Conservation (phyloP, 2,888 invertebrate species). For the Phyllotreta cruciferae region DNA sequence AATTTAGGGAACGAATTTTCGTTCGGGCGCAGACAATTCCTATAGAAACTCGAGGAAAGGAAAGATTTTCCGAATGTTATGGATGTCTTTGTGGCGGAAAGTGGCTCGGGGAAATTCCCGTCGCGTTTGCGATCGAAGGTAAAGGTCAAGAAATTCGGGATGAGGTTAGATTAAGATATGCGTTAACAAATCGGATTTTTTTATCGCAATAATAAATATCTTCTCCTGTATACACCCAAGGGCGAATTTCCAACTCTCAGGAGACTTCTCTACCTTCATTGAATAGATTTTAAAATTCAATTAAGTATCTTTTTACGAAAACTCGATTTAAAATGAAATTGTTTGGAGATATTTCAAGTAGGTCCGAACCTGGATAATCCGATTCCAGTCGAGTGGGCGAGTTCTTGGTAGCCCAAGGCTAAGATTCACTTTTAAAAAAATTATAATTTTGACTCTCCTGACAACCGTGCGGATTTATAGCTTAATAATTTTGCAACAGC, state of each 20-base stretch:
- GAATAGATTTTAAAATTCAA: too few species aligned
- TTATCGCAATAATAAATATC: slow-evolving; percentile 2
- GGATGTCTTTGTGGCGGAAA: slow-evolving; percentile 22
- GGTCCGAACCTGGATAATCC: slow-evolving; percentile 9
- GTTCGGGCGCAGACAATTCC: slow-evolving; percentile 29
- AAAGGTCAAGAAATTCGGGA: slow-evolving; percentile 31
- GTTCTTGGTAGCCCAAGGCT: slow-evolving; percentile 7
- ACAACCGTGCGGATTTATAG: slow-evolving; percentile 22
- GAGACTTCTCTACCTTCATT: too few species aligned
- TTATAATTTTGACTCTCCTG: slow-evolving; percentile 25
- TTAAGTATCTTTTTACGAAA: too few species aligned
- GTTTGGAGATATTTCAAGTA: background rate
- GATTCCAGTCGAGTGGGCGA: slow-evolving; percentile 13
- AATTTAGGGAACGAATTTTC: slow-evolving; percentile 24
- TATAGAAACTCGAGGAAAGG: slow-evolving; percentile 9
- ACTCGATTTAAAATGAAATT: too few species aligned
- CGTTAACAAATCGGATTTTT: slow-evolving; percentile 17
- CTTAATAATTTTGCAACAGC: slow-evolving; percentile 28
- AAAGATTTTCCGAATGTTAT: slow-evolving; percentile 29
- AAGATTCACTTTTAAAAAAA: slow-evolving; percentile 28
- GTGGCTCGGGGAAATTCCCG: slow-evolving; percentile 28
- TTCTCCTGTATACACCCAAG: too few species aligned
- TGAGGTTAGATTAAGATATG: slow-evolving; percentile 35
- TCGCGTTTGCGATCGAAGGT: slow-evolving; percentile 25
- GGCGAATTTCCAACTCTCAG: too few species aligned